Evolutionary conservation across 2,113 vertebrate genomes (phyloP).

Genomic region (Syngnathoides biaculeatus): DNA sequence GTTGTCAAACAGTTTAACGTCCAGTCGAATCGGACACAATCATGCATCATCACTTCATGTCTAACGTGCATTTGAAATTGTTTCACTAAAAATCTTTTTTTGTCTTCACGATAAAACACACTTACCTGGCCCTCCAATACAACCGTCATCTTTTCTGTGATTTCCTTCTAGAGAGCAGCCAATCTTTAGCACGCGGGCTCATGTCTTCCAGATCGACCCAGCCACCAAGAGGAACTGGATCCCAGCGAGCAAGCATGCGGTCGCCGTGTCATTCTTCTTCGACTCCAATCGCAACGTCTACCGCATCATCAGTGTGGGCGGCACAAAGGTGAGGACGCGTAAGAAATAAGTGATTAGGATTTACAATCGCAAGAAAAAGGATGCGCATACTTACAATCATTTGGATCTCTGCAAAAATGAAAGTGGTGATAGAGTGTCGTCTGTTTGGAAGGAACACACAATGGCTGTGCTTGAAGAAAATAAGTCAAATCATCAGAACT

Average conservation of each 20-base stretch:
- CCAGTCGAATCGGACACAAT: background rate
- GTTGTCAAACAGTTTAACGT: background rate
- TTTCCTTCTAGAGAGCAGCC: slow-evolving; percentile 86
- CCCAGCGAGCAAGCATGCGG: slow-evolving; percentile 91
- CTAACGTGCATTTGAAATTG: background rate
- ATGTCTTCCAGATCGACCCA: slow-evolving; percentile 97
- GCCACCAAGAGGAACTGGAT: slow-evolving; percentile 95
- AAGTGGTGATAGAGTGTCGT: too few species aligned
- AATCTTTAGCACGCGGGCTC: slow-evolving; percentile 91
- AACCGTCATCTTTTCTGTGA: background rate
- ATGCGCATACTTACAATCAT: too few species aligned
- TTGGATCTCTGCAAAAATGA: too few species aligned
- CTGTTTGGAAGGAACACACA: too few species aligned
- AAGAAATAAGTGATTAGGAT: too few species aligned
- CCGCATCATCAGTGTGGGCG: slow-evolving; percentile 96
- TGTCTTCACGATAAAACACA: background rate
- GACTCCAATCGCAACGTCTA: slow-evolving; percentile 89
- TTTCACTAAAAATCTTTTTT: background rate
- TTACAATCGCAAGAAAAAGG: background rate
- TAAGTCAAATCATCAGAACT: too few species aligned
- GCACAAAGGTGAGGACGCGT: slow-evolving; percentile 83
- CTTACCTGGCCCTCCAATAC: too few species aligned
- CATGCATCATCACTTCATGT: too few species aligned
- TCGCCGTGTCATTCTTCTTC: slow-evolving; percentile 94
- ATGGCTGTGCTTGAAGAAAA: too few species aligned